These are phyloP conservation scores for Xiphydria camelus DNA, from an alignment of 2,888 invertebrate genomes.

Conservation along the genomic window DNA sequence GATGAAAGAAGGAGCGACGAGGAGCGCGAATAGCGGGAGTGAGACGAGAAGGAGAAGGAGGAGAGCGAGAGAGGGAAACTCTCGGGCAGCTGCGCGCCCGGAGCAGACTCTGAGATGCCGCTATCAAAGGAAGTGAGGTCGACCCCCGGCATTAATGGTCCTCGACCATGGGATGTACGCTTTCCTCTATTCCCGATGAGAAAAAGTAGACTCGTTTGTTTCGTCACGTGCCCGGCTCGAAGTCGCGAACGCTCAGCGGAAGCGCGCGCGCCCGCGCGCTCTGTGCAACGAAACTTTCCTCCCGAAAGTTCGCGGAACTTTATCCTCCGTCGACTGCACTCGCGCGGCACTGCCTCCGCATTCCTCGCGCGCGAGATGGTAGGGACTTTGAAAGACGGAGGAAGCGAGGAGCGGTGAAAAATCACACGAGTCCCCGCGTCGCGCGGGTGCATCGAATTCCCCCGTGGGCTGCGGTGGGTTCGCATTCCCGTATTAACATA, in stretches of 20 bases:
- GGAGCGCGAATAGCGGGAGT: neutral
- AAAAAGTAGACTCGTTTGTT: no score
- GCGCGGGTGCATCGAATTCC: slow-evolving; percentile 48
- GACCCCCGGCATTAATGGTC: slow-evolving; percentile 29
- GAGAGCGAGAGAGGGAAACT: slow-evolving; percentile 18
- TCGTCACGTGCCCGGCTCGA: no score
- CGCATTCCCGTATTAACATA: slow-evolving; percentile 45
- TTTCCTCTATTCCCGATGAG: slow-evolving; percentile 27
- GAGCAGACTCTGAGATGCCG: slow-evolving; percentile 48
- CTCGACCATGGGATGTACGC: slow-evolving; percentile 31
- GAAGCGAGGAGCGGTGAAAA: slow-evolving; percentile 13
- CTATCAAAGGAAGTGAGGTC: slow-evolving; percentile 58
- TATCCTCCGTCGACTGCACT: neutral
- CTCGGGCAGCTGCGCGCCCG: slow-evolving; percentile 29
- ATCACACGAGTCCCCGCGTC: slow-evolving; percentile 28
- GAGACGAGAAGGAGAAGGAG: slow-evolving; percentile 10
- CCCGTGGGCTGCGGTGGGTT: slow-evolving; percentile 34
- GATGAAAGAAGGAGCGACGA: slow-evolving; percentile 16
- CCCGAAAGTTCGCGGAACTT: slow-evolving; percentile 18
- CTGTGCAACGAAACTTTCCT: slow-evolving; percentile 17
- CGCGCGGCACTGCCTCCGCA: neutral
- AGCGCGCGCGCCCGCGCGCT: no score
- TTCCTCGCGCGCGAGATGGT: slow-evolving; percentile 12
- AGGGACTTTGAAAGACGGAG: neutral
- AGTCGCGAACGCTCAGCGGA: no score